Base-by-base conservation (phyloP, 2,888 invertebrate genomes). In the Drosophila putrida region DNA sequence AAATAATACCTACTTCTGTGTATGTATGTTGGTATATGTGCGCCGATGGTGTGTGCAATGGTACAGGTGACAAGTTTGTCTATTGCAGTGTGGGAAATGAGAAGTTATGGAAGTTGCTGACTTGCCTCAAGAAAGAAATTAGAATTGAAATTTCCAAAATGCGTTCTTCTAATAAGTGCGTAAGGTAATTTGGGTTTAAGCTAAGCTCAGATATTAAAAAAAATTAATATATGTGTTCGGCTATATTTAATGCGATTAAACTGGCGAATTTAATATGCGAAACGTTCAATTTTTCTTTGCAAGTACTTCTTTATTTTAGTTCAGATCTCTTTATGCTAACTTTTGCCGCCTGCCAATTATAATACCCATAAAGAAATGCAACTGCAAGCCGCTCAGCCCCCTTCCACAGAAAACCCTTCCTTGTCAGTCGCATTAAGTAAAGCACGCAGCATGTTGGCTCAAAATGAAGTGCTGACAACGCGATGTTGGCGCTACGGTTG, bases 401-500 rank as follows among this genome's bases (percentile, higher is more conserved):
- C 66, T 73, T 31, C 9, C 8, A 6, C n/a, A 6, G 10, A 4
- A 13, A n/a, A n/a, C 15, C 11, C 13, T 50, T 59, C 66, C 35
- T 50, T 63, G 59, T 38, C 78, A 62, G 86, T 72, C 62, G 79
- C 88, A 84, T 89, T 82, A 85, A 85, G 78, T 75, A 71, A 89
- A 86, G 82, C 78, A 85, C 72, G 71, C 75, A 71, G 80, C 82
- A 88, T 73, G 82, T 77, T 88, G 78, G 74, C 84, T 77, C 78
- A 82, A 89, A 87, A 88, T 87, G 86, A 87, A 89, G 86, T 89
- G 86, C 86, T 82, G 89, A 86, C 89, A 89, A 78, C 73, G 80
- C 71, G 68, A 71, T 80, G 79, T 69, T 70, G 49, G 10, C 38
- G 47, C 20, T 38, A 60, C 25, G 11, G 20, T 27, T 55, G 65